phyloP scores from a whole-genome alignment of 2,797 vertebrate genomes.

The Myoxocephalus aenaeus region DNA sequence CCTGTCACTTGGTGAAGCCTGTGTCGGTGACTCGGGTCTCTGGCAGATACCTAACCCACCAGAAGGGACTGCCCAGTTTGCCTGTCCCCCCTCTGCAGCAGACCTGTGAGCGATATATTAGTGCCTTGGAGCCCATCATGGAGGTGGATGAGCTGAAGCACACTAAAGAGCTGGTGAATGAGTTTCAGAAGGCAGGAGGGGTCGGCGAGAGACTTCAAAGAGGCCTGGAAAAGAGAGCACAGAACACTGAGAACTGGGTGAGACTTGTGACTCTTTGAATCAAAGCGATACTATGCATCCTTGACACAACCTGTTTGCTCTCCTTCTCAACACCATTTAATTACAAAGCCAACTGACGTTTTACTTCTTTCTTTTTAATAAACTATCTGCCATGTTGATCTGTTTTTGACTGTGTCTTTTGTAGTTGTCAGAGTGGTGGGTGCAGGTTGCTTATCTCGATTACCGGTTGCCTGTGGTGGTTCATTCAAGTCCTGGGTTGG shows the following conservation, averaged over 20 bases:
- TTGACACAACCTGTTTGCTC: background rate
- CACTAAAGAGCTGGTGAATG: conserved; percentile 85
- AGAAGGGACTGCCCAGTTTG: conserved; percentile 87
- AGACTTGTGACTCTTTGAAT: background rate
- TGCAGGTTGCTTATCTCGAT: conserved; percentile 92
- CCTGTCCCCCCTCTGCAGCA: conserved; percentile 92
- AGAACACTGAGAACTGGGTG: conserved; percentile 92
- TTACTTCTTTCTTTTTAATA: background rate
- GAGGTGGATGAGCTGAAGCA: conserved; percentile 88
- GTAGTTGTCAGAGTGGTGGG: conserved; percentile 96
- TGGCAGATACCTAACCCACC: conserved; percentile 90
- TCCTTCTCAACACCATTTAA: background rate
- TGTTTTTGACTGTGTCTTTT: conserved; percentile 16
- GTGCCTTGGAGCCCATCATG: conserved; percentile 89
- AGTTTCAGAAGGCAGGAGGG: conserved; percentile 89
- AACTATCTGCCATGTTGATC: background rate
- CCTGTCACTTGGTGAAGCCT: conserved; percentile 88
- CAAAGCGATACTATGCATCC: too few relatives aligned
- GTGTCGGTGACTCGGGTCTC: conserved; percentile 82
- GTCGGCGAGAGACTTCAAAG: conserved; percentile 92
- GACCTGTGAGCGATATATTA: conserved; percentile 91
- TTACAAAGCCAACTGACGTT: background rate
- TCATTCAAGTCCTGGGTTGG: conserved; percentile 92
- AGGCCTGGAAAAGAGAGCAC: conserved; percentile 88
- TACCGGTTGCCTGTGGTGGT: conserved; percentile 94